Evolutionary conservation across 2,888 invertebrate genomes (phyloP).

Genomic region (Drosophila putrida): DNA sequence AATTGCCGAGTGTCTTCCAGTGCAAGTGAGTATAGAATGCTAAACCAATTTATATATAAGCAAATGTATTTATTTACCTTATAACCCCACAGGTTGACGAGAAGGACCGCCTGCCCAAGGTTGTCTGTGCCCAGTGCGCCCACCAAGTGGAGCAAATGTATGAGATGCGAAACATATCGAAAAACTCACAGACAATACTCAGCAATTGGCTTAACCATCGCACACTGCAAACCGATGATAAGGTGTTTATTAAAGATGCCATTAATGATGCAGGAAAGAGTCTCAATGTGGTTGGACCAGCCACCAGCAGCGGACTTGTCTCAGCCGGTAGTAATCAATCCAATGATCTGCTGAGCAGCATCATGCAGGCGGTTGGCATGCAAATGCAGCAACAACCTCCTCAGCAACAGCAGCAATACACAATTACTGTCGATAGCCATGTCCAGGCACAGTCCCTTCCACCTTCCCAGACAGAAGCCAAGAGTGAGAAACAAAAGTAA

Average conservation of each 20-base stretch:
- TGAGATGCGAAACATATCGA: conserved; percentile 88
- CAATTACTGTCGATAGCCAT: conserved; percentile 83
- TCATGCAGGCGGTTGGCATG: conserved; percentile 85
- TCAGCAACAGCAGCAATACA: conserved; percentile 82
- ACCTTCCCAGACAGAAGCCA: conserved; percentile 50
- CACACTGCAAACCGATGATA: conserved; percentile 88
- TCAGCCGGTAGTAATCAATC: conserved; percentile 43
- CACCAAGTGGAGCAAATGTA: conserved; percentile 88
- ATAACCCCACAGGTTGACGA: conserved; percentile 87
- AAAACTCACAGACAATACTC: conserved; percentile 89
- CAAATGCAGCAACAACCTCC: conserved; percentile 81
- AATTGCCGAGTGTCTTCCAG: conserved; percentile 88
- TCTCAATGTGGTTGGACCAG: conserved; percentile 64
- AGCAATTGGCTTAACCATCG: conserved; percentile 89
- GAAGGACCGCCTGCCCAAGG: conserved; percentile 90
- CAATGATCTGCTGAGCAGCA: conserved; percentile 83
- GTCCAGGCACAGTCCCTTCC: conserved; percentile 43
- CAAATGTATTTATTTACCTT: not conserved
- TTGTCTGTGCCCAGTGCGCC: conserved; percentile 88
- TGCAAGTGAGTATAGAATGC: conserved; percentile 86
- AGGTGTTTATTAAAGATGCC: conserved; percentile 88
- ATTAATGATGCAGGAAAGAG: conserved; percentile 75
- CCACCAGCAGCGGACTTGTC: conserved; percentile 11
- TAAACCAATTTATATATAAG: not conserved
- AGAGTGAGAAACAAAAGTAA: conserved; percentile 83